Evolutionary conservation across 2,113 vertebrate genomes (phyloP), one percentile per base, ranked within the genome.

Genomic region (Atlantisia rogersi): DNA sequence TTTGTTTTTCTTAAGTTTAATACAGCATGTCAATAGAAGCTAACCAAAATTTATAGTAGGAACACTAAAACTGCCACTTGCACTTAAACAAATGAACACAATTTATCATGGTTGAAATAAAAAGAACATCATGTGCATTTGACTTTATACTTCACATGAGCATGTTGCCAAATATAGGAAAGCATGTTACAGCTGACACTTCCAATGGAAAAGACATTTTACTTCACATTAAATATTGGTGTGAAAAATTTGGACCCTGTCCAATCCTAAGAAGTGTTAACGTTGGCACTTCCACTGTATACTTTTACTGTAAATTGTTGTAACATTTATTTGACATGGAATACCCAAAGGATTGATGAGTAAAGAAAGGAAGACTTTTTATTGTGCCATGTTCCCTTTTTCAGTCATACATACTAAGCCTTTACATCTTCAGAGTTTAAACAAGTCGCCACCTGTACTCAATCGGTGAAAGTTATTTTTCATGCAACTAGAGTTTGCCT

Each of bases 261-360:
- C 98, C 98, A 99, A 97, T 97, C 96, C 97, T 98, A 98, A 99
- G 98, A 98, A 99, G 98, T 99, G 98, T 99, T 99, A 99, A 98
- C 97, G 98, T 98, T 99, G 98, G 99, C 98, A 99, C 99, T 98
- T 99, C 98, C 98, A 98, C 97, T 99, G 98, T 99, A 97, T 99
- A 99, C 98, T 98, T 98, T 98, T 98, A 97, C 97, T 98, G 98
- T 99, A 99, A 99, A 99, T 98, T 99, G 98, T 98, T 99, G 98
- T 98, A 98, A 98, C 98, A 90, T 99, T 98, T 99, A 99, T 99
- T 99, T 99, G 98, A 99, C 98, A 97, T 98, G 98, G 98, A 98
- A 98, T 99, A 98, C 98, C 98, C 98, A 96, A 96, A 97, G 98
- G 98, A 99, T 99, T 98, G 98, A 99, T 99, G 98, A 98, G 98